Evolutionary conservation across 1,140 invertebrate genomes (phyloP).

Genomic region (Temnothorax longispinosus): DNA sequence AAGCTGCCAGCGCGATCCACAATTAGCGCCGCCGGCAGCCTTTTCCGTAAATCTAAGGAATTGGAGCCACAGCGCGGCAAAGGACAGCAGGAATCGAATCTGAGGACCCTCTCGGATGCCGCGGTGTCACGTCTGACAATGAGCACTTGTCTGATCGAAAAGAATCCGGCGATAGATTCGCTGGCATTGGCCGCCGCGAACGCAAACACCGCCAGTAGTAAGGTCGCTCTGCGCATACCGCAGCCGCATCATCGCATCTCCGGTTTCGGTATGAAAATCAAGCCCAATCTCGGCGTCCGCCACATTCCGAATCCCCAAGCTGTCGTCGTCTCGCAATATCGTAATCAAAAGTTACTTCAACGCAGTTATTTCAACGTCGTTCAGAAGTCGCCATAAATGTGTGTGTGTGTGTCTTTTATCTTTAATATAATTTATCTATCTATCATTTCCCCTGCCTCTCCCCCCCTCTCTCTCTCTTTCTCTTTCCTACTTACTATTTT

Average conservation of each 20-base stretch:
- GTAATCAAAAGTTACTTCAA: slow-evolving; percentile 81
- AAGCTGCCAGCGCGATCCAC: not conserved
- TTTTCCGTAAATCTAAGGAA: slow-evolving; percentile 69
- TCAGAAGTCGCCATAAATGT: slow-evolving; percentile 71
- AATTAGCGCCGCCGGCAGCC: slow-evolving; percentile 61
- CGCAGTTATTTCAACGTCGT: slow-evolving; percentile 49
- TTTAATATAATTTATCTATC: not conserved
- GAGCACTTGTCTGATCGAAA: slow-evolving; percentile 61
- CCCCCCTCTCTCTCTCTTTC: not conserved
- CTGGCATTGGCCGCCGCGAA: slow-evolving; percentile 49
- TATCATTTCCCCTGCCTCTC: not conserved
- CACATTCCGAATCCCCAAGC: slow-evolving; percentile 83
- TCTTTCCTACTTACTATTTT: not conserved
- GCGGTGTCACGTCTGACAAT: slow-evolving; percentile 77
- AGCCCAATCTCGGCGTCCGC: slow-evolving; percentile 80
- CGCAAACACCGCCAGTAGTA: slow-evolving; percentile 58
- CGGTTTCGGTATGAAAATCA: slow-evolving; percentile 82
- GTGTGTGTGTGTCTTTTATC: not conserved
- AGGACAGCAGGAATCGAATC: slow-evolving; percentile 74
- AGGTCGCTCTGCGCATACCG: slow-evolving; percentile 81
- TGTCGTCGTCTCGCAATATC: slow-evolving; percentile 82
- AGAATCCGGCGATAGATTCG: slow-evolving; percentile 56
- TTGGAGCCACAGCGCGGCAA: slow-evolving; percentile 62
- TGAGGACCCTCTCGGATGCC: slow-evolving; percentile 80
- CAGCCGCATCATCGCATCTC: slow-evolving; percentile 81